These are phyloP conservation scores for Ischnus inquisitorius DNA, from an alignment of 2,888 invertebrate genomes.

Conservation along the genomic window DNA sequence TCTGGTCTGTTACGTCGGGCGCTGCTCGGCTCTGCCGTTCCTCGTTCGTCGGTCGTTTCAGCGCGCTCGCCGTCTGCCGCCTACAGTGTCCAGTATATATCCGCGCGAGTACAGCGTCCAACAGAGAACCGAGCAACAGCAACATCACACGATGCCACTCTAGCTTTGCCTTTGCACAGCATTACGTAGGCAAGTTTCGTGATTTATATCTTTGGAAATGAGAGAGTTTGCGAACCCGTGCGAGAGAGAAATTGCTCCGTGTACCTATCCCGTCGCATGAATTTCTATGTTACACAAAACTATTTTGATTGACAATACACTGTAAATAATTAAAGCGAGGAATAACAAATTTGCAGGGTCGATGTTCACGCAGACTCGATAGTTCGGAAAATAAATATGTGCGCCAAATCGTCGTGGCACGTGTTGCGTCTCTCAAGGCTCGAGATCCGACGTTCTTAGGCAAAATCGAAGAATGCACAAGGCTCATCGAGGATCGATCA, in stretches of 20 bases:
- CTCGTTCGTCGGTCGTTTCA: slow-evolving; percentile 60
- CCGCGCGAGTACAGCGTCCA: slow-evolving; percentile 40
- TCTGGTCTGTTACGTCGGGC: slow-evolving; percentile 59
- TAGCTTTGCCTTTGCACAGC: slow-evolving; percentile 67
- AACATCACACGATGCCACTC: slow-evolving; percentile 65
- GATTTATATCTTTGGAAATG: slow-evolving; percentile 69
- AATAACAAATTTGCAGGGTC: not conserved
- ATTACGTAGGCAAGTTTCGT: slow-evolving; percentile 70
- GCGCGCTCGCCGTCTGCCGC: slow-evolving; percentile 22
- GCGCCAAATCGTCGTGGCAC: not conserved
- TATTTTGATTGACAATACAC: slow-evolving; percentile 32
- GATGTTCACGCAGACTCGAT: not conserved
- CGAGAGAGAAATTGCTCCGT: slow-evolving; percentile 53
- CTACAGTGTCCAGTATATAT: slow-evolving; percentile 10
- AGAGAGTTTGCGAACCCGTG: slow-evolving; percentile 44
- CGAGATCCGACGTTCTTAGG: not conserved
- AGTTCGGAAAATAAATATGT: not conserved
- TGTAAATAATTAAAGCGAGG: not conserved
- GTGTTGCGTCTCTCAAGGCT: not conserved
- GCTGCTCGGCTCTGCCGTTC: slow-evolving; percentile 49
- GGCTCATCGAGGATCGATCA: slow-evolving; percentile 20
- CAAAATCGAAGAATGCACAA: slow-evolving; percentile 7
- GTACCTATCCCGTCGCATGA: slow-evolving; percentile 31
- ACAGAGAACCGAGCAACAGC: slow-evolving; percentile 41
- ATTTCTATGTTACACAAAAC: slow-evolving; percentile 44